Conservation (phyloP, 2,113 vertebrate genomes). For the Nannobrachium achirus region DNA sequence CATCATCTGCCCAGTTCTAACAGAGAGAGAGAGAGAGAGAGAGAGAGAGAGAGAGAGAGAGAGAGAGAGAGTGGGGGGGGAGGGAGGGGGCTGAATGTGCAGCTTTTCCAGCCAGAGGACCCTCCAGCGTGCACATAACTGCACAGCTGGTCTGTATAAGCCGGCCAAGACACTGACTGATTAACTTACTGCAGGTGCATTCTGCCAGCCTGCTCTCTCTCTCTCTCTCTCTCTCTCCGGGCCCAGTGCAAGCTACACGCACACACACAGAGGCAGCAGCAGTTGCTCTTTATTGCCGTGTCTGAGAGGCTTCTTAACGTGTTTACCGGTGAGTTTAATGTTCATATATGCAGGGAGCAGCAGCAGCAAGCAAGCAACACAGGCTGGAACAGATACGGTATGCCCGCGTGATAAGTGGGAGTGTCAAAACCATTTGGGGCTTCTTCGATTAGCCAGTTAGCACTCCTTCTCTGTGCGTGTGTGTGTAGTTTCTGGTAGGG, state of each 20-base stretch:
- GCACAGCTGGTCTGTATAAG: conserved; percentile 63
- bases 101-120: conserved; percentile 36
- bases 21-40: background rate
- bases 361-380: too few species aligned
- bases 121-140: conserved; percentile 39
- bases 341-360: conserved; percentile 12
- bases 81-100: conserved; percentile 10
- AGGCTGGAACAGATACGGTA: background rate
- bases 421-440: background rate
- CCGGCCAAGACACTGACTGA: conserved; percentile 56
- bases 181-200: conserved; percentile 64
- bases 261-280: background rate
- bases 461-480: background rate
- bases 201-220: conserved; percentile 15
- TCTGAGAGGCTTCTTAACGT: conserved; percentile 21
- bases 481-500: too few species aligned
- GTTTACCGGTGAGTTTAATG: conserved; percentile 19
- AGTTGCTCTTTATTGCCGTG: conserved; percentile 45
- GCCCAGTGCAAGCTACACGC: too few species aligned
- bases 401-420: conserved; percentile 8
- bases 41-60: too few species aligned
- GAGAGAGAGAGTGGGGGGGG: background rate
- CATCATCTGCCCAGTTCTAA: conserved; percentile 45
- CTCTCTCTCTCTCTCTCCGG: too few species aligned
- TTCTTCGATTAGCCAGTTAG: background rate